These are phyloP conservation scores for Notocelia uddmanniana DNA, from an alignment of 2,888 invertebrate genomes.

Conservation along the genomic window DNA sequence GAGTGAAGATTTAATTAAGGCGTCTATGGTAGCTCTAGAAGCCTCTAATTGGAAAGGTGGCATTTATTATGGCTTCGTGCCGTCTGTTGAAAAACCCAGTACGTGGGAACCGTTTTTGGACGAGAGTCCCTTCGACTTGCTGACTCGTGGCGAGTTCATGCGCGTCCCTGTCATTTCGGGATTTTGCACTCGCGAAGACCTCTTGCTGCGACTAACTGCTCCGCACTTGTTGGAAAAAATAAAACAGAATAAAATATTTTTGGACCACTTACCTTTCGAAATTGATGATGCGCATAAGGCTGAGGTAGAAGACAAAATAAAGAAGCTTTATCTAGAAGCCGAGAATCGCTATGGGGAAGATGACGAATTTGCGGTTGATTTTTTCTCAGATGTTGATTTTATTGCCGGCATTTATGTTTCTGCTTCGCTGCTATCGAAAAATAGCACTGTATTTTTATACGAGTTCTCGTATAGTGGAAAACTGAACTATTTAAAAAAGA, in stretches of 20 bases:
- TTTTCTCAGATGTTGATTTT: slow-evolving; percentile 82
- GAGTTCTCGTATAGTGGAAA: slow-evolving; percentile 85
- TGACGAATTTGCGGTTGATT: slow-evolving; percentile 74
- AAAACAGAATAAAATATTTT: slow-evolving; percentile 41
- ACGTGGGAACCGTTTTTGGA: slow-evolving; percentile 78
- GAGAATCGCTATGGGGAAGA: slow-evolving; percentile 64
- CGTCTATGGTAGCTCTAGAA: slow-evolving; percentile 61
- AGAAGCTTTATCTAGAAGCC: slow-evolving; percentile 77
- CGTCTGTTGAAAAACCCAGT: slow-evolving; percentile 72
- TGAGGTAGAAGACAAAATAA: slow-evolving; percentile 64
- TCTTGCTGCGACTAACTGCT: slow-evolving; percentile 62
- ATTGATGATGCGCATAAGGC: slow-evolving; percentile 50
- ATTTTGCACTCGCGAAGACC: slow-evolving; percentile 78
- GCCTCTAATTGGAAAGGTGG: slow-evolving; percentile 64
- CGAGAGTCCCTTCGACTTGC: slow-evolving; percentile 69
- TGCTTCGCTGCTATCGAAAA: slow-evolving; percentile 66
- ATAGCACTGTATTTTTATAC: slow-evolving; percentile 82
- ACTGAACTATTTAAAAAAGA: slow-evolving; percentile 81
- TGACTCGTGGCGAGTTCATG: slow-evolving; percentile 71
- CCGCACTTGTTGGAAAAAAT: slow-evolving; percentile 47
- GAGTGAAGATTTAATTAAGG: slow-evolving; percentile 64
- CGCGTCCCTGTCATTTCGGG: slow-evolving; percentile 83
- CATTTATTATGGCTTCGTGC: slow-evolving; percentile 80
- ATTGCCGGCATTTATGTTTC: slow-evolving; percentile 69
- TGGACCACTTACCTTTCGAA: slow-evolving; percentile 39